Base-by-base conservation (phyloP, 2,888 invertebrate species). In the Agriopis leucophaearia region DNA sequence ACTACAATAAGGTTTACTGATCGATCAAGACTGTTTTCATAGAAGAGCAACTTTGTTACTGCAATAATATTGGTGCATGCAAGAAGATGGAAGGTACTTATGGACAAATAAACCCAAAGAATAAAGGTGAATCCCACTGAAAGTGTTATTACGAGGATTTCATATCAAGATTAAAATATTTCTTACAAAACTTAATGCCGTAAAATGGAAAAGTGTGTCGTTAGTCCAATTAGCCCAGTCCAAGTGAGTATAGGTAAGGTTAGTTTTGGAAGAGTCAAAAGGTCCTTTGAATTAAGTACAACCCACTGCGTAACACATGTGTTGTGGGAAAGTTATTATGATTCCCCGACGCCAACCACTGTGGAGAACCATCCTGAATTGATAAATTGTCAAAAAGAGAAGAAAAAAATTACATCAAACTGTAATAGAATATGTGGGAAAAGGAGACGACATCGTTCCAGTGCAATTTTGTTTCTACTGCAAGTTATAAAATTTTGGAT, bases 141-240 rank as follows among this genome's bases (percentile, higher is more conserved):
- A 60, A n/a, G 9, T 15, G 58, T 47, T 15, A 15, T 44, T 18
- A 40, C 45, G 9, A 40, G 12, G 38, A 55, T 55, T 18, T 35
- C 9, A 0, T 8, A 42, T 50, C 50, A 57, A 66, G 60, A 71
- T 55, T 48, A 61, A 71, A 62, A 62, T 44, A 65, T 48, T 48
- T 59, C 16, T 51, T 59, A 57, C 44, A 47, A 52, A 67, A 58
- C 27, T 54, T 60, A 54, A 52, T 35, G 35, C 55, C 51, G 15
- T 75, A 51, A 69, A 64, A 60, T 60, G 68, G 68, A 76, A 73
- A 64, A 69, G 80, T 81, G 85, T 84, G 84, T 88, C 88, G 86
- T 87, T 82, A 86, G 90, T 89, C 89, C 84, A 84, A 82, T 86
- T 85, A 88, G 91, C 90, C 91, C 92, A 91, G 91, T 90, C 92